These are phyloP conservation scores for Penaeus vannamei DNA, from an alignment of 1,140 invertebrate genomes.

Conservation along the genomic window DNA sequence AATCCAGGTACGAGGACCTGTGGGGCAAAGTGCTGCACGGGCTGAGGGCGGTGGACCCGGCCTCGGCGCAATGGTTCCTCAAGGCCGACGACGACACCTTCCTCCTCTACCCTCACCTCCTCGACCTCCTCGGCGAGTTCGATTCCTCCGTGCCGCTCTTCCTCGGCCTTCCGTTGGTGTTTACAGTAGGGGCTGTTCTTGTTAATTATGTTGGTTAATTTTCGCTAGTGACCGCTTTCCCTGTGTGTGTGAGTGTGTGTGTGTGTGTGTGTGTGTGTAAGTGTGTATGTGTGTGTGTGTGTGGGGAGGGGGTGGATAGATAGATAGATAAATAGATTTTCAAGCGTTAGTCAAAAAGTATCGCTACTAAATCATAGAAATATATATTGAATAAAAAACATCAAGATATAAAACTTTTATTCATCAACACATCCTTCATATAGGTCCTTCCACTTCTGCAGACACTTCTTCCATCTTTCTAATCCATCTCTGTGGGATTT, in stretches of 20 bases:
- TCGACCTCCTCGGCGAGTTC: not conserved
- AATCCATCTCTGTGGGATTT: no score
- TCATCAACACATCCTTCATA: no score
- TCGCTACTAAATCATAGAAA: no score
- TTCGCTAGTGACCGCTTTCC: not conserved
- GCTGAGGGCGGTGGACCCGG: not conserved
- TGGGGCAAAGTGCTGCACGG: constrained; percentile 50
- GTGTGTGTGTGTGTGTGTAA: not conserved
- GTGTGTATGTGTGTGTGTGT: no score
- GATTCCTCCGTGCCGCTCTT: constrained; percentile 18
- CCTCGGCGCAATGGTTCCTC: constrained; percentile 41
- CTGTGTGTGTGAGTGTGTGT: not conserved
- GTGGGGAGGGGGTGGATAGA: no score
- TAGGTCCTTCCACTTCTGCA: no score
- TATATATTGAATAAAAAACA: no score
- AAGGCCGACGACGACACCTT: constrained; percentile 55
- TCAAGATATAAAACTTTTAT: no score
- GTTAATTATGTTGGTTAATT: no score
- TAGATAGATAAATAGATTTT: no score
- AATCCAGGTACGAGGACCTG: constrained; percentile 46
- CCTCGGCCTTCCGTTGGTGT: constrained; percentile 41
- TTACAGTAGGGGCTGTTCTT: not conserved
- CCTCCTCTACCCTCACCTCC: constrained; percentile 36
- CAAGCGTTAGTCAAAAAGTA: no score
- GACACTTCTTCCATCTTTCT: no score